Evolutionary conservation across 1,140 invertebrate genomes (phyloP).

Genomic region (Sweltsa coloradensis): DNA sequence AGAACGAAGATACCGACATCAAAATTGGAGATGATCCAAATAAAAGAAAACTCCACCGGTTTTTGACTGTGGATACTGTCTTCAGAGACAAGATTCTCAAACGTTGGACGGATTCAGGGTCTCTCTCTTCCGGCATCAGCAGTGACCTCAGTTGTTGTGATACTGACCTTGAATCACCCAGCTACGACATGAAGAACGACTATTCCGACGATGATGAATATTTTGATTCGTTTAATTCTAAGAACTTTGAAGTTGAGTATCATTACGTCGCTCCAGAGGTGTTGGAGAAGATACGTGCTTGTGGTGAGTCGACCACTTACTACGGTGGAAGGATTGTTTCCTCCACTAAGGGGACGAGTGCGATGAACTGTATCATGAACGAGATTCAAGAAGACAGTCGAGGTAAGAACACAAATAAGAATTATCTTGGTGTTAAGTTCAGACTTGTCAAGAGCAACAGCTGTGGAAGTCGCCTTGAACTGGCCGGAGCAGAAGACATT

Average conservation of each 20-base stretch:
- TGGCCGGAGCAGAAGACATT: constrained; percentile 51
- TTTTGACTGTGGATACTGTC: background rate
- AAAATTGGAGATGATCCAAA: constrained; percentile 18
- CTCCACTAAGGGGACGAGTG: constrained; percentile 46
- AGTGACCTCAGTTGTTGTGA: constrained; percentile 34
- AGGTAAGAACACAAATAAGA: constrained; percentile 20
- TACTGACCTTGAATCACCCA: constrained; percentile 31
- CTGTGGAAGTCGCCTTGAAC: constrained; percentile 65
- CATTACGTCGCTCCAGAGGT: constrained; percentile 59
- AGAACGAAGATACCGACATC: no score
- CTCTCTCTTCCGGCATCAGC: constrained; percentile 37
- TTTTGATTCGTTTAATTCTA: constrained; percentile 7
- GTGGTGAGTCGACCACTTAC: constrained; percentile 73
- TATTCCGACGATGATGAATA: constrained; percentile 19
- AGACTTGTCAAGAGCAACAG: constrained; percentile 71
- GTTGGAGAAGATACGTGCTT: constrained; percentile 72
- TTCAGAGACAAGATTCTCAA: background rate
- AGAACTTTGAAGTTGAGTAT: background rate
- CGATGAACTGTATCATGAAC: constrained; percentile 50
- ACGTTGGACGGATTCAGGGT: constrained; percentile 31
- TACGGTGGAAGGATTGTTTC: constrained; percentile 66
- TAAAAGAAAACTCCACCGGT: background rate
- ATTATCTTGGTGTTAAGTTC: constrained; percentile 47
- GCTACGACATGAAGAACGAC: constrained; percentile 19
- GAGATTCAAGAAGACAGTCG: constrained; percentile 45